A percentile compares a stretch with the other conserved stretches of the same genome.
Conservation (phyloP, 2,113 vertebrate species). For the Psophia crepitans region DNA sequence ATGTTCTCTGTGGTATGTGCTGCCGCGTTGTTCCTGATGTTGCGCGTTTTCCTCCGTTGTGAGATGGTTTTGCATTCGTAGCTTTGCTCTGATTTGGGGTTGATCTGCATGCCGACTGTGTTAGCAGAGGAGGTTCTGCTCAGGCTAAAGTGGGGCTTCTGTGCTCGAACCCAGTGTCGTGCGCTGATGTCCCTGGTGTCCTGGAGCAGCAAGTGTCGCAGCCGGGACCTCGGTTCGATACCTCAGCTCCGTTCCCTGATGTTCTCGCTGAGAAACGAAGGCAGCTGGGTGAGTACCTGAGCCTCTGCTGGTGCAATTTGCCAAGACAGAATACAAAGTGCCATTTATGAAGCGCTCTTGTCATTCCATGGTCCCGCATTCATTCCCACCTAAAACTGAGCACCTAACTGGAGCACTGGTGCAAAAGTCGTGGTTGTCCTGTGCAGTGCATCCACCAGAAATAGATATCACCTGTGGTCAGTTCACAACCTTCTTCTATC, state of each 20-base stretch:
- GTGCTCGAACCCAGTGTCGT: constrained; percentile 64
- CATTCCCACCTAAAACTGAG: background rate
- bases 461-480: background rate
- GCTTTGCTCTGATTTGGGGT: constrained; percentile 49
- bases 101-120: constrained; percentile 56
- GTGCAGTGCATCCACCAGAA: background rate
- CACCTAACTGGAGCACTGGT: background rate
- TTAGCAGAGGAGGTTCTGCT: constrained; percentile 61
- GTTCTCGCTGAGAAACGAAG: constrained; percentile 66
- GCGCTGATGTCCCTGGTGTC: constrained; percentile 64
- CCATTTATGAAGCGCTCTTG: background rate
- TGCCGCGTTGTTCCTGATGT: background rate
- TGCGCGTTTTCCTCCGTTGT: constrained; percentile 5
- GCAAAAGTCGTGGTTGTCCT: background rate
- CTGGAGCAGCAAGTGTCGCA: constrained; percentile 66
- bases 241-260: constrained; percentile 68
- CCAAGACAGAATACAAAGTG: constrained; percentile 3
- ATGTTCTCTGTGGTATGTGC: constrained; percentile 44
- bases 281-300: constrained; percentile 62
- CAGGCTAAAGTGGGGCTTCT: constrained; percentile 66
- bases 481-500: background rate
- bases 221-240: constrained; percentile 50
- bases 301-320: constrained; percentile 31
- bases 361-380: constrained; percentile 32
- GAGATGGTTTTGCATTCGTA: constrained; percentile 27